Base-by-base conservation (phyloP, 2,797 vertebrate species). In the Tadarida brasiliensis region DNA sequence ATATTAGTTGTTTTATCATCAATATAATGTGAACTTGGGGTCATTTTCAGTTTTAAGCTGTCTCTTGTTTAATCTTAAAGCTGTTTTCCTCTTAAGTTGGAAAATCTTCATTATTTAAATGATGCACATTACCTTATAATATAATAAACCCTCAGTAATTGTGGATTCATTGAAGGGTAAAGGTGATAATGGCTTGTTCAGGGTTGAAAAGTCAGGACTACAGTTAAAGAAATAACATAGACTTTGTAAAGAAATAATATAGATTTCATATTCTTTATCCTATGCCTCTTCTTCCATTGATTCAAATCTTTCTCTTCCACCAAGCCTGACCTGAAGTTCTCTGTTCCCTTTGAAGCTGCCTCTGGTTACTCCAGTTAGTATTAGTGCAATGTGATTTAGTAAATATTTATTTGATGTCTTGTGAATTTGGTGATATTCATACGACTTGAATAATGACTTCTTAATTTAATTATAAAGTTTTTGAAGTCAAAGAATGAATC, bases 31-130 rank as follows among this genome's bases (percentile, higher is more conserved):
- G 54, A 74, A 2, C 8, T 30, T 93, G 39, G 20, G 51, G 20
- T 96, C 77, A 70, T 71, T 95, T 92, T 96, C 63, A 81, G 54
- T 89, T 95, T 90, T 92, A 61, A 81, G 17, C n/a, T 97, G 33
- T 28, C 24, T 85, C 33, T 94, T 94, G 10, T 80, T 87, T 90
- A 44, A 81, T 84, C 4, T 92, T 93, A 86, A 93, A 93, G 11
- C 26, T 12, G 24, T 74, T 76, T 33, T 0, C 7, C 8, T 9
- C 20, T 87, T 90, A 54, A 89, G 59, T 59, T 89, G 24, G 57
- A 86, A 94, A 91, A 73, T 92, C 56, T 61, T 59, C 14, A 44
- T 65, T 76, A 77, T 89, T 91, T 92, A 94, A 88, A 26, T 51
- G n/a, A 51, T 57, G 1, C 15, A 57, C 12, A 76, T 33, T 56